A percentile compares a stretch with the other conserved stretches of the same genome.
phyloP scores from a whole-genome alignment of 2,113 vertebrate species.

The Catagonus wagneri region DNA sequence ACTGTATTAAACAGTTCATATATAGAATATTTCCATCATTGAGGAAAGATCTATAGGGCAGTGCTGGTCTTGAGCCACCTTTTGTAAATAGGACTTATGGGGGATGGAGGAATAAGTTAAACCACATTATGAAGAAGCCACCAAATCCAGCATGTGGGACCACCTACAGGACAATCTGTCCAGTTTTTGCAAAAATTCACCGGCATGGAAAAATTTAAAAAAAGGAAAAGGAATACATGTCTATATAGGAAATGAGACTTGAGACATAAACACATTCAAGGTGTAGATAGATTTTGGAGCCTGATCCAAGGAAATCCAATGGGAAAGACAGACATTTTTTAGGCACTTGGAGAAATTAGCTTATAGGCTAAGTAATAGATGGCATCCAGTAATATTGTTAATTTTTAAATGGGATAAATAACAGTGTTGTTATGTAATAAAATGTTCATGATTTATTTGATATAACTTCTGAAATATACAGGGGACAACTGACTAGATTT shows the following conservation, averaged over 20 bases:
- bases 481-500: neutral
- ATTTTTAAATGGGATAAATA: conserved; percentile 12
- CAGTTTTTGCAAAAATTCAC: neutral
- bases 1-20: neutral
- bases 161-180: neutral
- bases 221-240: neutral
- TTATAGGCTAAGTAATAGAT: conserved; percentile 4
- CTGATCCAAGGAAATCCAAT: neutral
- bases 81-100: neutral
- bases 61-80: neutral
- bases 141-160: neutral
- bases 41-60: neutral
- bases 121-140: neutral
- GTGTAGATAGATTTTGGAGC: neutral
- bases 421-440: neutral
- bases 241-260: neutral
- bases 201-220: neutral
- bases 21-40: neutral
- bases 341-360: neutral
- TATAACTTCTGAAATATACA: neutral
- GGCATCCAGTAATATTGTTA: neutral
- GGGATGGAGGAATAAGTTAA: neutral
- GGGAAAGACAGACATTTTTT: neutral
- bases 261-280: neutral
- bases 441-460: neutral